Percentiles rank a stretch among this genome's conserved stretches.
Evolutionary conservation across 2,797 vertebrate species (phyloP).

Genomic region (Coregonus sp.): DNA sequence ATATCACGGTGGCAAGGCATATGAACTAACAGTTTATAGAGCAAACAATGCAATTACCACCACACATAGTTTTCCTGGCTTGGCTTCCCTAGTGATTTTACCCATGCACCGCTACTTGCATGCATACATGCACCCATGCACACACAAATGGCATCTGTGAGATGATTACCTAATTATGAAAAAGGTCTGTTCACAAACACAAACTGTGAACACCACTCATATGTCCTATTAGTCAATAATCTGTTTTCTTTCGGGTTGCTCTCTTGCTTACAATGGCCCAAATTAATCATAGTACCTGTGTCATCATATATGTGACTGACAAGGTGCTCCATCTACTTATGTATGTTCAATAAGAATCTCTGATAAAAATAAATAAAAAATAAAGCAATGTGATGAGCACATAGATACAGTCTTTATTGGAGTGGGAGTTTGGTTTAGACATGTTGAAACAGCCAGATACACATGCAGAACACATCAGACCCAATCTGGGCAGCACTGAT

Average conservation of each 20-base stretch:
- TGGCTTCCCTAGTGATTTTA: too few relatives aligned
- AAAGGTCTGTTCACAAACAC: neutral
- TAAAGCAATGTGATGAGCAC: conserved; percentile 16
- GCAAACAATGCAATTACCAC: too few relatives aligned
- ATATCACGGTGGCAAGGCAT: too few relatives aligned
- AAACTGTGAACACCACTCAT: neutral
- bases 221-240: neutral
- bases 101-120: neutral
- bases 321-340: neutral
- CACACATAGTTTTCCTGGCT: too few relatives aligned
- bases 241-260: conserved; percentile 1
- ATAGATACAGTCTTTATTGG: conserved; percentile 27
- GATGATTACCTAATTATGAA: too few relatives aligned
- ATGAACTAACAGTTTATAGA: too few relatives aligned
- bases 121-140: conserved; percentile 18
- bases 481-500: conserved; percentile 57
- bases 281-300: conserved; percentile 16
- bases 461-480: conserved; percentile 34
- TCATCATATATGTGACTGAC: neutral
- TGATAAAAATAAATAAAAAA: conserved; percentile 21
- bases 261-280: conserved; percentile 8
- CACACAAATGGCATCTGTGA: neutral
- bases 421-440: conserved; percentile 25
- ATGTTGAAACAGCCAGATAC: conserved; percentile 35
- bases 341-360: conserved; percentile 1